phyloP scores from a whole-genome alignment of 2,113 vertebrate genomes.

The Tiliqua scincoides region DNA sequence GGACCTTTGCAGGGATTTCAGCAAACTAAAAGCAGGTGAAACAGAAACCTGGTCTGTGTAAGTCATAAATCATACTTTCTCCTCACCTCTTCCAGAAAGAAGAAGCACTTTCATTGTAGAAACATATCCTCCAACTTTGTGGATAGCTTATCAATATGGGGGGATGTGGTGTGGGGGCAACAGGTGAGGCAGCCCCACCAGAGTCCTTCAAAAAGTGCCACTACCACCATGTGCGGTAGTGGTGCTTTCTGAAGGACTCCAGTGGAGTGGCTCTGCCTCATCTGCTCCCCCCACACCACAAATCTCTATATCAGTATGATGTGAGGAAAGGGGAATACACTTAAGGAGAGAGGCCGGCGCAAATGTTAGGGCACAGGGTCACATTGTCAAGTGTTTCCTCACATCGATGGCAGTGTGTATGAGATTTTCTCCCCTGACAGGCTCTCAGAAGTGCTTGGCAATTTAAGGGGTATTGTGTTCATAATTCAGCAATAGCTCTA shows the following conservation, averaged over 20 bases:
- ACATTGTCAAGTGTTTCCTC: background rate
- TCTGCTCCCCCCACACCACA: too few relatives aligned
- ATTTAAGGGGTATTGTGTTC: background rate
- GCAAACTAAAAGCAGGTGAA: slow-evolving; percentile 86
- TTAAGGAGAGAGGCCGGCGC: background rate
- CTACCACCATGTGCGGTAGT: too few relatives aligned
- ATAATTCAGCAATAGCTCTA: background rate
- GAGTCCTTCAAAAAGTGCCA: too few relatives aligned
- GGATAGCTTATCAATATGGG: background rate
- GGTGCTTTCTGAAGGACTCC: too few relatives aligned
- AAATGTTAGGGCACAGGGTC: too few relatives aligned
- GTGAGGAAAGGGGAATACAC: background rate
- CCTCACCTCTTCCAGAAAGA: slow-evolving; percentile 52
- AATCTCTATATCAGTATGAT: background rate
- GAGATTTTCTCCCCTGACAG: background rate
- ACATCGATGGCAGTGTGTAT: background rate
- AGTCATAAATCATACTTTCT: slow-evolving; percentile 70
- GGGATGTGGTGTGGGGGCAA: too few relatives aligned
- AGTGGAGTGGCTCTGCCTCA: too few relatives aligned
- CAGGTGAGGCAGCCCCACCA: too few relatives aligned
- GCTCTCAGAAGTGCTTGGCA: background rate
- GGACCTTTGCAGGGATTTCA: slow-evolving; percentile 50
- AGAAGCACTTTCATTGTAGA: slow-evolving; percentile 17
- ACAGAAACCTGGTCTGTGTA: slow-evolving; percentile 71
- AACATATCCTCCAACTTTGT: background rate